Percentiles rank a stretch among this genome's conserved stretches.
Conservation (phyloP, 1,140 invertebrate genomes). For the Pollicipes pollicipes region DNA sequence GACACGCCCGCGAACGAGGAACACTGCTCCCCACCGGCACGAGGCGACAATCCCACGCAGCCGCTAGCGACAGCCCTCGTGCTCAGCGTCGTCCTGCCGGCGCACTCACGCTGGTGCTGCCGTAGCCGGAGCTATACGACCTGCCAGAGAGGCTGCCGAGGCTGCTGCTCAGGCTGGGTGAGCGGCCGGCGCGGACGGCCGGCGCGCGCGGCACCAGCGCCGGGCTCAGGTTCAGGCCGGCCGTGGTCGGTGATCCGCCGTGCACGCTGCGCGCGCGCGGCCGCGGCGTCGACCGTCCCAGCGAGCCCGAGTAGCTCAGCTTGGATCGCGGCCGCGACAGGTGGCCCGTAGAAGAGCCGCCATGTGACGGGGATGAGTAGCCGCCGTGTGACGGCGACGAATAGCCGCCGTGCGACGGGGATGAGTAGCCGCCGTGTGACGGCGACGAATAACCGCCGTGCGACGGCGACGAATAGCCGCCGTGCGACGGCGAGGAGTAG, state of each 20-base stretch:
- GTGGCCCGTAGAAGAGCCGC: neutral
- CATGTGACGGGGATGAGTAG: too few species aligned
- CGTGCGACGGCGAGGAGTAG: neutral
- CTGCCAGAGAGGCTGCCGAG: neutral
- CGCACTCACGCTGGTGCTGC: neutral
- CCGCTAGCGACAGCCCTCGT: neutral
- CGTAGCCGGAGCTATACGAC: neutral
- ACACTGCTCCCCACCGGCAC: too few species aligned
- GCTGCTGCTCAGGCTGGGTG: neutral
- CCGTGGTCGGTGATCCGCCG: neutral
- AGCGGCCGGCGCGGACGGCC: neutral
- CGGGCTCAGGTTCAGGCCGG: neutral
- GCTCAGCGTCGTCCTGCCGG: too few species aligned
- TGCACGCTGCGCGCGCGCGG: neutral
- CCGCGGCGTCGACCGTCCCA: neutral
- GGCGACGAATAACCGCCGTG: neutral
- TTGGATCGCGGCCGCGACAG: neutral
- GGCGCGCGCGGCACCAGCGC: neutral
- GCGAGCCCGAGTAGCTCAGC: neutral
- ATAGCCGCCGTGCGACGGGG: neutral
- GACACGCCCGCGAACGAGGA: too few species aligned
- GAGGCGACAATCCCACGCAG: too few species aligned
- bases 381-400: neutral
- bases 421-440: neutral
- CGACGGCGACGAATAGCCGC: neutral